Evolutionary conservation across 1,140 invertebrate genomes (phyloP).

Genomic region (Apis laboriosa): DNA sequence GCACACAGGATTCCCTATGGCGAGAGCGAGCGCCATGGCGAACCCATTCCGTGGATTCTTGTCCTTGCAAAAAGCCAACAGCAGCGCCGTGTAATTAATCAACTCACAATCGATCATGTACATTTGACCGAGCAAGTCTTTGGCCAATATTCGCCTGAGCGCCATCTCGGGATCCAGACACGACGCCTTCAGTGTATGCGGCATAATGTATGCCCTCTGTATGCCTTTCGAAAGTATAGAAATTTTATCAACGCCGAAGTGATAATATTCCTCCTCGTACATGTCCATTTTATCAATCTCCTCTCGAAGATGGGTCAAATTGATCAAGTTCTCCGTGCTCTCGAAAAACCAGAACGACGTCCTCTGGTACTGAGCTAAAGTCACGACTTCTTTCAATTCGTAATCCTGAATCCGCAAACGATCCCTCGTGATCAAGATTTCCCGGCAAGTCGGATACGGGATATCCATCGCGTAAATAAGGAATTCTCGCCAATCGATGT

Average conservation of each 20-base stretch:
- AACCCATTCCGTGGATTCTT: constrained; percentile 81
- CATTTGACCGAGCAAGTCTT: constrained; percentile 82
- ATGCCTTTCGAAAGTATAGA: not conserved
- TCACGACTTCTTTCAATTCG: constrained; percentile 75
- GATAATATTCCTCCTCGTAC: constrained; percentile 1
- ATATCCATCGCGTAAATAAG: constrained; percentile 82
- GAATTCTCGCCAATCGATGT: constrained; percentile 84
- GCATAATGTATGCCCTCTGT: too few relatives aligned
- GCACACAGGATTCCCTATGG: constrained; percentile 81
- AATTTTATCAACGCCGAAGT: not conserved
- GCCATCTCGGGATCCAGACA: not conserved
- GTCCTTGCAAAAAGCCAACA: constrained; percentile 84
- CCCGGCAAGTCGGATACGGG: constrained; percentile 78
- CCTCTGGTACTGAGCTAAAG: constrained; percentile 71
- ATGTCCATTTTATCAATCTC: not conserved
- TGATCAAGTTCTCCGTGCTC: not conserved
- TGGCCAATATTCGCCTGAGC: constrained; percentile 71
- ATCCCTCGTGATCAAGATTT: constrained; percentile 79
- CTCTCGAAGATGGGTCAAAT: constrained; percentile 5
- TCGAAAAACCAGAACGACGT: constrained; percentile 81
- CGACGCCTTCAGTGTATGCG: too few relatives aligned
- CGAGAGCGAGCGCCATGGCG: constrained; percentile 81
- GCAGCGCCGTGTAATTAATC: constrained; percentile 83
- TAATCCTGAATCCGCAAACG: constrained; percentile 78
- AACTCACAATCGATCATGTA: constrained; percentile 77